Percentiles rank a stretch among this genome's conserved stretches.
Conservation (phyloP, 2,888 invertebrate species). For the Leucophenga montana region DNA sequence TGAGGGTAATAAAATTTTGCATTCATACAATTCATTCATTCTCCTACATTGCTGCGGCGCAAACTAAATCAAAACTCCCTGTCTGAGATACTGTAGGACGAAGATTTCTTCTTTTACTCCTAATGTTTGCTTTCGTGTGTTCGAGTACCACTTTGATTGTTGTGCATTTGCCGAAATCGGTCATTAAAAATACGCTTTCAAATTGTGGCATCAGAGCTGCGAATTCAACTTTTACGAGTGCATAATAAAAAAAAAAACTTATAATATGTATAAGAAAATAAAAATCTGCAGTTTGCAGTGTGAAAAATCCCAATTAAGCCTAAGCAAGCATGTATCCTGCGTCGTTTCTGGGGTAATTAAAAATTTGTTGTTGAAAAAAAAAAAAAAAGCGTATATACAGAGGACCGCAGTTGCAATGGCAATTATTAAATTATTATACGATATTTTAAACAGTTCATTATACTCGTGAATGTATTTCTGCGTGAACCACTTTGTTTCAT, state of each 20-base stretch:
- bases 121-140: neutral
- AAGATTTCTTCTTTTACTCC: neutral
- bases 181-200: conserved; percentile 35
- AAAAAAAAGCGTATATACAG: too few species aligned
- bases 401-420: too few species aligned
- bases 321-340: neutral
- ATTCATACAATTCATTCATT: neutral
- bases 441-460: too few species aligned
- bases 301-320: conserved; percentile 15
- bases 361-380: neutral
- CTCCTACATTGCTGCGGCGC: neutral
- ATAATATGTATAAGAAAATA: conserved; percentile 13
- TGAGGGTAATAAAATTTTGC: neutral
- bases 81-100: neutral
- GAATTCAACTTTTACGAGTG: conserved; percentile 16
- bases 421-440: too few species aligned
- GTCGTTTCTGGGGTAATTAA: neutral
- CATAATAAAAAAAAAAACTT: conserved; percentile 11
- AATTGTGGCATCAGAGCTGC: conserved; percentile 16
- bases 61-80: conserved; percentile 5
- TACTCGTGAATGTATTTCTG: neutral
- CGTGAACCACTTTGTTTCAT: neutral
- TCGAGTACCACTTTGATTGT: conserved; percentile 37
- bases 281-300: neutral
- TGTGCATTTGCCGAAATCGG: conserved; percentile 40